phyloP scores from a whole-genome alignment of 2,888 invertebrate species.

The Lithodes maja region DNA sequence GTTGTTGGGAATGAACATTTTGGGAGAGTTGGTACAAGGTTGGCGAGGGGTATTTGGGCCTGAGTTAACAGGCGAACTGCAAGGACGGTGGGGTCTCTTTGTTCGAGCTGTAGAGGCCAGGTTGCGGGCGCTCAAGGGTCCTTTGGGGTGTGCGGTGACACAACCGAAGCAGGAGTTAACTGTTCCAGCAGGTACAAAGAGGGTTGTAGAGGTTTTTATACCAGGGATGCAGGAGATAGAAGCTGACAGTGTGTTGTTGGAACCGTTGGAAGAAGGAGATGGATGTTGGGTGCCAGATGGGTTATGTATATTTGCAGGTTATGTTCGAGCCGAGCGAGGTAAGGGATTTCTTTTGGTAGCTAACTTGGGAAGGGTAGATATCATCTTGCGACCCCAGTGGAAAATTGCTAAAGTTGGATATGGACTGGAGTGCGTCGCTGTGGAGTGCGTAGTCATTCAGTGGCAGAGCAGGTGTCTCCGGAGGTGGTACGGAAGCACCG shows the following conservation, averaged over 20 bases:
- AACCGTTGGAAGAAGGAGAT: constrained; percentile 6
- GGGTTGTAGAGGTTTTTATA: neutral
- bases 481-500: constrained; percentile 2
- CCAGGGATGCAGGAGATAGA: neutral
- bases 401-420: neutral
- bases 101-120: neutral
- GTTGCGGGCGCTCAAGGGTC: neutral
- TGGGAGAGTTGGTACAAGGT: constrained; percentile 13
- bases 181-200: neutral
- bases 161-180: neutral
- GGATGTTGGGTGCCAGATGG: neutral
- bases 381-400: constrained; percentile 1
- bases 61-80: neutral
- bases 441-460: neutral
- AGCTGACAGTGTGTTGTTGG: constrained; percentile 17
- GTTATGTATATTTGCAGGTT: constrained; percentile 5
- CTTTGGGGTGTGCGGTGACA: neutral
- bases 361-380: constrained; percentile 23
- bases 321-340: neutral
- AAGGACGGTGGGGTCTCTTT: neutral
- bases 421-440: neutral
- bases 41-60: neutral
- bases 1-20: constrained; percentile 17
- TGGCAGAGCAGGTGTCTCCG: neutral
- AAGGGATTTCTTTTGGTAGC: neutral